Evolutionary conservation across 2,797 vertebrate species (phyloP).

Genomic region (Gouania willdenowi): DNA sequence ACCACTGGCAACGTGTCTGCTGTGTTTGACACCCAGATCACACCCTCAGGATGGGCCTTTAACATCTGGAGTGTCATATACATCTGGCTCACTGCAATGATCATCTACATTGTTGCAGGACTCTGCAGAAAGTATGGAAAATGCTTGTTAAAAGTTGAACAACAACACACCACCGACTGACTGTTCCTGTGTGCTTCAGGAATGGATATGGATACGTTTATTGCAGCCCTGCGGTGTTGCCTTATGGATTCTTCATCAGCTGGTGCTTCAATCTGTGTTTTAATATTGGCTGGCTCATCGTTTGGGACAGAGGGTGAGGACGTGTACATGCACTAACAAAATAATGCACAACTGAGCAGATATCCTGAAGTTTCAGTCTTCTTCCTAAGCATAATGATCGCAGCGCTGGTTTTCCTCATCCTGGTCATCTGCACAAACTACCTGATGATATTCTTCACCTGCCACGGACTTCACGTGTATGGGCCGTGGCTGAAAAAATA

Average conservation of each 20-base stretch:
- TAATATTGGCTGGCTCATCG: conserved; percentile 64
- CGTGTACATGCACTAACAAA: background rate
- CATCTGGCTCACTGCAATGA: conserved; percentile 54
- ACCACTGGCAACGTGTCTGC: conserved; percentile 62
- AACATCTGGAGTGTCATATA: conserved; percentile 73
- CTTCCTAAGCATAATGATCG: conserved; percentile 70
- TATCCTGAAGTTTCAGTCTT: background rate
- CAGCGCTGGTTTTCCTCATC: conserved; percentile 73
- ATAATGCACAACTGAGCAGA: background rate
- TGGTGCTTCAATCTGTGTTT: conserved; percentile 69
- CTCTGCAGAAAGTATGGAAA: conserved; percentile 70
- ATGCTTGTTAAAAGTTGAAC: background rate
- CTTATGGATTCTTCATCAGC: conserved; percentile 68
- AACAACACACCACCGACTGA: background rate
- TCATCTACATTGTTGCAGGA: conserved; percentile 53
- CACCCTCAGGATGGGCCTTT: conserved; percentile 73
- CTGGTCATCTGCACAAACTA: conserved; percentile 74
- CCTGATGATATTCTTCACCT: conserved; percentile 60
- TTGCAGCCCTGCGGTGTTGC: conserved; percentile 66
- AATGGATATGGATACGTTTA: conserved; percentile 69
- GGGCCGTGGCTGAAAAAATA: conserved; percentile 76
- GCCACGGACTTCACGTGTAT: conserved; percentile 68
- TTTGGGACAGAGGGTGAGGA: conserved; percentile 68
- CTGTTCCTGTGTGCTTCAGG: conserved; percentile 33
- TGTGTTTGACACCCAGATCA: conserved; percentile 64